phyloP scores from a whole-genome alignment of 2,888 invertebrate species.

The Caenorhabditis sulstoni region DNA sequence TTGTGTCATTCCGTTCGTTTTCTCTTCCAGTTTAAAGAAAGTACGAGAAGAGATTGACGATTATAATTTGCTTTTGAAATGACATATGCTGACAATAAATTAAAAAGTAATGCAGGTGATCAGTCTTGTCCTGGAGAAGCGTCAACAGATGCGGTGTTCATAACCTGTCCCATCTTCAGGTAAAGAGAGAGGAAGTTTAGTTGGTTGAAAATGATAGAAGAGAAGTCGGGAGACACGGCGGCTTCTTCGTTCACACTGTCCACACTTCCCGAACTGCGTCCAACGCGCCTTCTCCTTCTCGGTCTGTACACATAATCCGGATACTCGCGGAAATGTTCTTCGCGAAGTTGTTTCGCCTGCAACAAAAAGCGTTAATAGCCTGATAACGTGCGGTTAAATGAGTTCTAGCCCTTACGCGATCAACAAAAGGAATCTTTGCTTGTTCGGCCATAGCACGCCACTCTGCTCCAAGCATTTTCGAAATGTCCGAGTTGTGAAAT shows the following conservation, averaged over 20 bases:
- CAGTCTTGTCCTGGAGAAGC: no score
- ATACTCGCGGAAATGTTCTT: slow-evolving; percentile 63
- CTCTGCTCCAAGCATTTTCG: slow-evolving; percentile 65
- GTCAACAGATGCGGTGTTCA: no score
- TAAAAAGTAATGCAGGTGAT: background rate
- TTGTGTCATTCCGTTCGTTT: background rate
- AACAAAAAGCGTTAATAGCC: slow-evolving; percentile 1
- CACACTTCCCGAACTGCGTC: slow-evolving; percentile 24
- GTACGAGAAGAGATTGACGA: slow-evolving; percentile 2
- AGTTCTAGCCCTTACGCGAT: slow-evolving; percentile 49
- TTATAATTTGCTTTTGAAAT: slow-evolving; percentile 24
- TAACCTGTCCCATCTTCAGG: no score
- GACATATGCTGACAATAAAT: slow-evolving; percentile 28
- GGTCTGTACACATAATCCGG: slow-evolving; percentile 69
- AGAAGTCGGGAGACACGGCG: background rate
- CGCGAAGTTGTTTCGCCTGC: slow-evolving; percentile 65
- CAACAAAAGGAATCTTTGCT: slow-evolving; percentile 62
- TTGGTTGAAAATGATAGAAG: background rate
- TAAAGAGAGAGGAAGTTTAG: no score
- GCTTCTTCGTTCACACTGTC: slow-evolving; percentile 40
- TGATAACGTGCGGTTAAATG: background rate
- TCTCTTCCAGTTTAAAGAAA: slow-evolving; percentile 8
- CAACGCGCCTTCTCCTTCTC: slow-evolving; percentile 59
- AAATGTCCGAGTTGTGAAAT: slow-evolving; percentile 64
- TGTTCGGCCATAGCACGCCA: slow-evolving; percentile 63